Evolutionary conservation across 2,888 invertebrate genomes (phyloP).

Genomic region (Rhingia rostrata): DNA sequence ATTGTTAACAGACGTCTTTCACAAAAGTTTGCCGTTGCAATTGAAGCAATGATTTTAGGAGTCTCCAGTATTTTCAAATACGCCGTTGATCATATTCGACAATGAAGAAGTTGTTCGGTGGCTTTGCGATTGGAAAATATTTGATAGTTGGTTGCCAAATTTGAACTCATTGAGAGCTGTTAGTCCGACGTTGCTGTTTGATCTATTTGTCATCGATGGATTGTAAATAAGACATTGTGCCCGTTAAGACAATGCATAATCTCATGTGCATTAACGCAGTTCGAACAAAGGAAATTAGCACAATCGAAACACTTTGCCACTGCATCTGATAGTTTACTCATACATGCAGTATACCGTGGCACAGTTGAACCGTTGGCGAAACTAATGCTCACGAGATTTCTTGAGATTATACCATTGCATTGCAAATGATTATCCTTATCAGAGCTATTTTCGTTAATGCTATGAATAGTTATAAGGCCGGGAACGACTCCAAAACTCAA

Average conservation of each 20-base stretch:
- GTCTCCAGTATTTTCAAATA: slow-evolving; percentile 54
- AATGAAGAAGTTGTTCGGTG: slow-evolving; percentile 61
- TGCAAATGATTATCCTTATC: slow-evolving; percentile 72
- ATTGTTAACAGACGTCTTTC: slow-evolving; percentile 48
- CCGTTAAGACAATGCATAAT: slow-evolving; percentile 99
- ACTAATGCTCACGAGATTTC: slow-evolving; percentile 81
- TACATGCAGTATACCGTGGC: slow-evolving; percentile 96
- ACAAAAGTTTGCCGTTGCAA: slow-evolving; percentile 64
- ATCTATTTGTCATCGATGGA: slow-evolving; percentile 78
- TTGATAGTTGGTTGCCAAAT: slow-evolving; percentile 80
- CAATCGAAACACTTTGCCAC: slow-evolving; percentile 98
- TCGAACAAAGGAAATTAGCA: slow-evolving; percentile 96
- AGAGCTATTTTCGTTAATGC: slow-evolving; percentile 40
- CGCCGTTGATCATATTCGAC: slow-evolving; percentile 66
- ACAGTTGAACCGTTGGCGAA: slow-evolving; percentile 82
- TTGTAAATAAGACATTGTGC: slow-evolving; percentile 88
- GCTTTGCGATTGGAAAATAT: slow-evolving; percentile 78
- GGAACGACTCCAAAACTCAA: slow-evolving; percentile 84
- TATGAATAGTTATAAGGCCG: slow-evolving; percentile 47
- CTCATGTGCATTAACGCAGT: slow-evolving; percentile 99
- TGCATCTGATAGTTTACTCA: slow-evolving; percentile 96
- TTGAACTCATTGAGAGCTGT: slow-evolving; percentile 79
- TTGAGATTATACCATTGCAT: slow-evolving; percentile 75
- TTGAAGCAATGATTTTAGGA: slow-evolving; percentile 64
- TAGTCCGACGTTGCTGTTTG: slow-evolving; percentile 50